Evolutionary conservation across 2,113 vertebrate species (phyloP).

Genomic region (Oncorhynchus keta): DNA sequence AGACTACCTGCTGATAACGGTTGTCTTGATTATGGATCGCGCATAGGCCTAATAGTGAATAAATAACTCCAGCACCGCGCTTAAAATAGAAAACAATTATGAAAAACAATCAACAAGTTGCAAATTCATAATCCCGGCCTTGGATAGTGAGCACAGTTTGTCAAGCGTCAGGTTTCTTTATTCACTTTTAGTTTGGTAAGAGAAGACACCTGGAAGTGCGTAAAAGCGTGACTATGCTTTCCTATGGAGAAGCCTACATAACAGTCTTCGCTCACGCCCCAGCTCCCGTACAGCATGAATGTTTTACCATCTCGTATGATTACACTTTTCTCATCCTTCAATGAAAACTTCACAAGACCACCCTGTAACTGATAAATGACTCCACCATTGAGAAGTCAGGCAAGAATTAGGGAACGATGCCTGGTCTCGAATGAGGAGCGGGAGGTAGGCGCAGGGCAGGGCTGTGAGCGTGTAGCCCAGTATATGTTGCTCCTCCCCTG

Average conservation of each 20-base stretch:
- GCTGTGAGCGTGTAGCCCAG: neutral
- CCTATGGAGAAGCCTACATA: neutral
- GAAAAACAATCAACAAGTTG: neutral
- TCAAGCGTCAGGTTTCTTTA: neutral
- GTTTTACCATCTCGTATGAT: constrained; percentile 38
- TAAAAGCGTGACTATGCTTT: neutral
- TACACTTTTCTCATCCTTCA: constrained; percentile 52
- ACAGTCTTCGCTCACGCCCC: constrained; percentile 3
- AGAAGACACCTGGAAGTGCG: neutral
- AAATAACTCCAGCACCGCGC: neutral
- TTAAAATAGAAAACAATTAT: neutral
- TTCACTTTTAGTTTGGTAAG: neutral
- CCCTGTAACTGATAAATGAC: constrained; percentile 34
- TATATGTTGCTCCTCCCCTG: neutral
- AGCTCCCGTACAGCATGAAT: constrained; percentile 25
- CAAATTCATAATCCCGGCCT: neutral
- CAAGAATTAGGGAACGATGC: neutral
- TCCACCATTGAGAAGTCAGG: constrained; percentile 28
- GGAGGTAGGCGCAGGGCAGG: constrained; percentile 9
- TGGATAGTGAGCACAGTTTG: neutral
- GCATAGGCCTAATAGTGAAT: neutral
- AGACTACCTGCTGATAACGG: constrained; percentile 4
- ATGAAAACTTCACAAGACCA: constrained; percentile 40
- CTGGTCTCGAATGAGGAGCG: constrained; percentile 14
- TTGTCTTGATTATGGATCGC: constrained; percentile 1